A percentile compares a stretch with the other conserved stretches of the same genome.
Conservation (phyloP, 2,888 invertebrate species). For the Drosophila prolongata region DNA sequence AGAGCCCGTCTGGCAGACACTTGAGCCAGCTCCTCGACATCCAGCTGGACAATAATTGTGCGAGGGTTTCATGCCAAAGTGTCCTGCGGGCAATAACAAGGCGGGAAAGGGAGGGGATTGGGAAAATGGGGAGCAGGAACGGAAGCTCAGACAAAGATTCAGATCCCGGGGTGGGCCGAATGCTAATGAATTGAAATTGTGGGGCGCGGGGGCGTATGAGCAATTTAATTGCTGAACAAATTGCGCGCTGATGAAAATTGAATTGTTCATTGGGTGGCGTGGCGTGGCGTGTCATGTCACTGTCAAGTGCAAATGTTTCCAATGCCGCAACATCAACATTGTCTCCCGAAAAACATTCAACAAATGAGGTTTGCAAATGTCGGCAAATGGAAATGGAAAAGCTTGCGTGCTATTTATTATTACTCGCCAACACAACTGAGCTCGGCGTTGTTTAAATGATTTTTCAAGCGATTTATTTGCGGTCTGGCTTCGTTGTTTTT, state of each 20-base stretch:
- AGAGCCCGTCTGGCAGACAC: conserved; percentile 57
- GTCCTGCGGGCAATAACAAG: conserved; percentile 55
- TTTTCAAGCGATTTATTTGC: conserved; percentile 32
- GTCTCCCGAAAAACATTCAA: conserved; percentile 48
- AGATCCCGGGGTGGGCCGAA: conserved; percentile 26
- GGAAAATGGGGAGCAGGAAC: neutral
- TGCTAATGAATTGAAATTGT: conserved; percentile 77
- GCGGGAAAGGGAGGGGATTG: conserved; percentile 36
- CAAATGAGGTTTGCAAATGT: conserved; percentile 57
- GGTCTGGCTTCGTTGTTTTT: conserved; percentile 19
- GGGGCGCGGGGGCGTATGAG: conserved; percentile 56
- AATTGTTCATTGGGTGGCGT: conserved; percentile 48
- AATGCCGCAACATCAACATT: conserved; percentile 47
- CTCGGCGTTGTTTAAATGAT: conserved; percentile 25
- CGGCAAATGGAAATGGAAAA: conserved; percentile 20
- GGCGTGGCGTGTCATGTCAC: conserved; percentile 58
- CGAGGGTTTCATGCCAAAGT: conserved; percentile 54
- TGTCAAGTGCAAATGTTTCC: conserved; percentile 74
- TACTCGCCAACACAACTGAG: conserved; percentile 7
- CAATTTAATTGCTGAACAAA: conserved; percentile 65
- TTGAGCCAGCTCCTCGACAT: conserved; percentile 51
- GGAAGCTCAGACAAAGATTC: conserved; percentile 17
- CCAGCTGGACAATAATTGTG: conserved; percentile 73
- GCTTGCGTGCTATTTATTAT: conserved; percentile 39
- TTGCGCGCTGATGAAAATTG: conserved; percentile 46